Evolutionary conservation across 2,888 invertebrate species (phyloP), one percentile per base, ranked within the genome.

Genomic region (Melipona beecheii): DNA sequence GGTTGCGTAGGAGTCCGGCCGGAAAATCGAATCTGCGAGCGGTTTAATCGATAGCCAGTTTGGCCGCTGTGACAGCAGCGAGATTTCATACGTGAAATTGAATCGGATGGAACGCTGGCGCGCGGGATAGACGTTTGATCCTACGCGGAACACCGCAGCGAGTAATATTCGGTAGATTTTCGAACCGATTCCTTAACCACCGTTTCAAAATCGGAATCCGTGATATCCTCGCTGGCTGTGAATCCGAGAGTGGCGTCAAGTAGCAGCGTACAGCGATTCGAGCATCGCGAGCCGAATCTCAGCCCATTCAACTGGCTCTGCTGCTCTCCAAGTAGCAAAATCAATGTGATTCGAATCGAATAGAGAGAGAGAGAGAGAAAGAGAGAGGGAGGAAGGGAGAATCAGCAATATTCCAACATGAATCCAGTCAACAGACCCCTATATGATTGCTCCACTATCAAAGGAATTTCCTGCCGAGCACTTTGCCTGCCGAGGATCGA

Each of bases 291-390:
- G 60, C 19, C 36, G 21, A 3, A 5, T 56, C 11, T 17, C 36
- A 65, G 66, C 60, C 78, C 66, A 73, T 78, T 54, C 78, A 56
- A 81, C 19, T 62, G 66, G 49, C 19, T 36, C 43, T 19, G 27
- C 66, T 31, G 36, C 56, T 49, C 68, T 73, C 31, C 27, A 62
- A 78, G 43, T 49, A 56, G 31, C 68, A 36, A 54, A 78, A 69
- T 81, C 81, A 50, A 81, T 78, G 72, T 50, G 72, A 78, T 73
- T 78, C 72, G 19, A 27, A 54, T 72, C 52, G n/a, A 54, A 72
- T 36, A 17, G 52, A 43, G 43, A 43, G 43, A 43, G 43, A 43
- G 43, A 43, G 11, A 9, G 9, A 43, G 43, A 36, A 1, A 36
- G 36, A 36, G 2, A 31, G 31, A 31, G 3, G 3, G 31, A 31